Conservation (phyloP, 2,888 invertebrate genomes). For the Leptopilina syphax region DNA sequence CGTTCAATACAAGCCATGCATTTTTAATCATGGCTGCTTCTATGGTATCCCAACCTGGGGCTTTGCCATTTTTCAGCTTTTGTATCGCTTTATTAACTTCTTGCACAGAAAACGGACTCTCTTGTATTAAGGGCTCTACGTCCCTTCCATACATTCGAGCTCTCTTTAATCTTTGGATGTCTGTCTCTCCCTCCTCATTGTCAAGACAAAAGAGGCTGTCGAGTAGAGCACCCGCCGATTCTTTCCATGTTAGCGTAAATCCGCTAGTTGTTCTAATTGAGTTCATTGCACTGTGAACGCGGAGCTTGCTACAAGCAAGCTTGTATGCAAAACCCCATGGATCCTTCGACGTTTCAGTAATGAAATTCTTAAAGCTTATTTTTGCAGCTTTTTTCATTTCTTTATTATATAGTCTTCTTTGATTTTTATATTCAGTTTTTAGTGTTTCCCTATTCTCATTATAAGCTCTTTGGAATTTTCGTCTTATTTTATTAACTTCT, state of each 20-base stretch:
- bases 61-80: conserved; percentile 5
- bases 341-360: neutral
- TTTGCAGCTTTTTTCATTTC: neutral
- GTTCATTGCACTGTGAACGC: neutral
- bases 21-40: neutral
- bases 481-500: no score
- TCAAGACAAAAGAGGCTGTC: conserved; percentile 10
- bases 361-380: conserved; percentile 22
- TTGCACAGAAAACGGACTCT: neutral
- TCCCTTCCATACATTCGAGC: neutral
- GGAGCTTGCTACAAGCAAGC: neutral
- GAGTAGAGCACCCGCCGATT: neutral
- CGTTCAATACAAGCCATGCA: neutral
- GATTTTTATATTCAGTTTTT: neutral
- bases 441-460: no score
- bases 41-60: conserved; percentile 17
- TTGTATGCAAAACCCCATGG: conserved; percentile 41
- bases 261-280: neutral
- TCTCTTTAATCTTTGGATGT: neutral
- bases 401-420: neutral
- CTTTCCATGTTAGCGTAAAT: neutral
- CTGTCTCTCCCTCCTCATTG: neutral
- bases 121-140: neutral
- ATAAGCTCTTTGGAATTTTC: no score
- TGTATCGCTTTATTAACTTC: neutral